These are phyloP conservation scores for Galaxias olidus DNA, from an alignment of 2,797 vertebrate species.

Conservation along the genomic window DNA sequence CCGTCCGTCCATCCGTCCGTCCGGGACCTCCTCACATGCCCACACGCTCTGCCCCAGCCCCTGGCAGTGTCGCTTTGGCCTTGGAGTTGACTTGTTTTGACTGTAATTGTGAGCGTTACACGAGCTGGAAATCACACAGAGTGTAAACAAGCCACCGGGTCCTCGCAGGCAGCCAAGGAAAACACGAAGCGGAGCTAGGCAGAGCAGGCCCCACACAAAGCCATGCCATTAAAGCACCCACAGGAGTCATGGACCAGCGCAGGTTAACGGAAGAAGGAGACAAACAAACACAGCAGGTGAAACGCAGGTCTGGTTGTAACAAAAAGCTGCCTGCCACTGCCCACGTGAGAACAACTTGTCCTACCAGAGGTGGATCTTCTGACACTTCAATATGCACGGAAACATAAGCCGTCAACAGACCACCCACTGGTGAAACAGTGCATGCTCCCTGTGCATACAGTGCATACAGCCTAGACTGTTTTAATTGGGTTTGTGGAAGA, in stretches of 20 bases:
- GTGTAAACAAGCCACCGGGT: constrained; percentile 4
- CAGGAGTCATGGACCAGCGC: constrained; percentile 14
- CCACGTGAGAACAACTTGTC: constrained; percentile 16
- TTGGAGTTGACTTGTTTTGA: neutral
- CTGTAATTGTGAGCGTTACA: constrained; percentile 6
- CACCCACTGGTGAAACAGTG: too few relatives aligned
- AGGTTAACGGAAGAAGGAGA: constrained; percentile 21
- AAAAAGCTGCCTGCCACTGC: neutral
- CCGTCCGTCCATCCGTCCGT: neutral
- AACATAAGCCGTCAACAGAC: constrained; percentile 7
- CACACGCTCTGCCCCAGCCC: neutral
- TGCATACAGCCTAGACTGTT: too few relatives aligned
- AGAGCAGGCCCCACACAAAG: constrained; percentile 2
- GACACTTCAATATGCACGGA: constrained; percentile 11
- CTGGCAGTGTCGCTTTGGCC: neutral
- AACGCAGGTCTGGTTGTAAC: too few relatives aligned
- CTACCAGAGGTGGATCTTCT: constrained; percentile 5
- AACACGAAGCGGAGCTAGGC: neutral
- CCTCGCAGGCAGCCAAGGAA: constrained; percentile 4
- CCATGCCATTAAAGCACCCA: constrained; percentile 5
- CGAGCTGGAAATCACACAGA: constrained; percentile 4
- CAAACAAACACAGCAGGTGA: constrained; percentile 9
- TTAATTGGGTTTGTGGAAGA: too few relatives aligned
- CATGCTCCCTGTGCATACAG: too few relatives aligned
- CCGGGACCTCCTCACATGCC: constrained; percentile 1